Evolutionary conservation across 2,797 vertebrate genomes (phyloP), one percentile per base, ranked within the genome.

Genomic region (Echeneis naucrates): DNA sequence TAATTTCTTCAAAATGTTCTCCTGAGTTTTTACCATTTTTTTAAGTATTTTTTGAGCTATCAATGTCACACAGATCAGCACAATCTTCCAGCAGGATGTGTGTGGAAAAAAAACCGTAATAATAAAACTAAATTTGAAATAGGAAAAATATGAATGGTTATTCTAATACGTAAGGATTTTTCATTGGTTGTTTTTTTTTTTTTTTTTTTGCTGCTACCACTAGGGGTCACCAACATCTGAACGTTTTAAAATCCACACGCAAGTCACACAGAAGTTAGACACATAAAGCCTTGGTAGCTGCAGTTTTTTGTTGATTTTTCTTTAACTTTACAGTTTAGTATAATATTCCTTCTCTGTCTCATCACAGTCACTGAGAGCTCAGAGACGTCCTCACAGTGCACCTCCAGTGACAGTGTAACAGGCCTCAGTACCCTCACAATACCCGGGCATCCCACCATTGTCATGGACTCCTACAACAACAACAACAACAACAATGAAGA

Each of bases 361-460:
- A n/a, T 68, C 23, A 8, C 77, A 95, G 95, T 94, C 12, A 92
- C 92, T 10, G 94, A 95, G 76, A 92, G 92, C 76, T 93, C 92
- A 0, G 93, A 95, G 79, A 92, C 89, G 0, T 95, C 94, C 16
- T 95, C 95, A 30, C 94, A 93, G 83, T 93, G 94, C 55, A 92
- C 90, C 14, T 95, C 94, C 58, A 93, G 88, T 16, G 92, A 94
- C 64, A 94, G 94, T 11, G 81, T 93, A 6, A 86, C 88, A 8
- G 91, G 88, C 3, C 82, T 92, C 67, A 89, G 86, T 16, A 72
- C 77, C 23, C 82, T 92, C 45, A 52, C 83, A 16, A 30, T 76
- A 40, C 88, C 91, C 0, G 84, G 56, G 23, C 80, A 85, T 52
- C 8, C 89, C 37, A 74, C 64, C 45, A 45, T 79, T 7, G 30